Evolutionary conservation across 1,140 invertebrate genomes (phyloP), one percentile per base, ranked within the genome.

Genomic region (Brachionus sp.): DNA sequence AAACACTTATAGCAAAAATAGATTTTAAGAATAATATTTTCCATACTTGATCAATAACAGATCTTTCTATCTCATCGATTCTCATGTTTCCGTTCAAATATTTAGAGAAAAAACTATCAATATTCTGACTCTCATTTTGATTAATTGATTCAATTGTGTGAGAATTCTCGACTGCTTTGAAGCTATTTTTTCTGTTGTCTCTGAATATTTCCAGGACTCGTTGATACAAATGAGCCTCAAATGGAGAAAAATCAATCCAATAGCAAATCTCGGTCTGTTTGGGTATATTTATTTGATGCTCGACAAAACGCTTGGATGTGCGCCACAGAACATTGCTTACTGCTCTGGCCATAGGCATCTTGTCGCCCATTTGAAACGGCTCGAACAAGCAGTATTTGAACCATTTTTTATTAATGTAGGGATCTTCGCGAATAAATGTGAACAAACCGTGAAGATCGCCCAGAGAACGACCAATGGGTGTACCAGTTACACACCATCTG

Each of bases 371-470:
- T 44, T 88, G 86, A 85, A 91, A 93, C 0, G 91, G 90, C 35
- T 90, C 86, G 84, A 89, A 91, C 19, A 93, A 86, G 25, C 92
- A 86, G 25, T 89, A 86, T 4, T 89, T 88, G 92, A 92, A 93
- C 88, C 91, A 91, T 83, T 86, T 82, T 64, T 88, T 85, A 19
- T 91, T 88, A 85, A 87, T 87, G 85, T 91, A 92, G 7, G 92
- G 92, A 84, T 91, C 88, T 50, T 92, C 87, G 68, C 91, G 91
- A 35, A 94, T 88, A 85, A 94, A 94, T 57, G 92, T 86, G 7
- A 94, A 86, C 12, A 94, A 86, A 0, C 93, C 93, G 87, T 91
- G 91, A n/a, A 94, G 86, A 90, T 94, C 92, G 88, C 84, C 39
- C 1, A 82, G 12, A 25, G 80, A 82, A 19, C 80, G 57, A 16